Evolutionary conservation across 2,888 invertebrate species (phyloP).

Genomic region (Apodemia zela): DNA sequence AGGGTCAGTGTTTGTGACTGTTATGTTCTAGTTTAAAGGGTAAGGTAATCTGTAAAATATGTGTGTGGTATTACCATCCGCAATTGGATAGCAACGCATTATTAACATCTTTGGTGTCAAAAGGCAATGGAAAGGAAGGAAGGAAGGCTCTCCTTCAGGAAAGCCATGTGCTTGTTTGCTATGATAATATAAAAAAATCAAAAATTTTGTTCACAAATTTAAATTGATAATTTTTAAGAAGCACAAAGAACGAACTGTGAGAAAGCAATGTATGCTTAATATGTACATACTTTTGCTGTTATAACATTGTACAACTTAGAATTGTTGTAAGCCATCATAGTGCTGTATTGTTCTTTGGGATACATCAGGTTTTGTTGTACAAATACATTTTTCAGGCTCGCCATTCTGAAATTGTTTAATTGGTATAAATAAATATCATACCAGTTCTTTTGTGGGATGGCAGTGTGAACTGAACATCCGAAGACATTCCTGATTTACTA

Average conservation of each 20-base stretch:
- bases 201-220: background rate
- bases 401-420: conserved; percentile 48
- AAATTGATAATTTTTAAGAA: background rate
- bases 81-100: too few species aligned
- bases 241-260: background rate
- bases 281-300: conserved; percentile 86
- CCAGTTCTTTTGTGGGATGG: too few species aligned
- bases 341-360: conserved; percentile 84
- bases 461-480: too few species aligned
- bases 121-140: too few species aligned
- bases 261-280: conserved; percentile 35
- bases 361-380: conserved; percentile 84
- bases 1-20: too few species aligned
- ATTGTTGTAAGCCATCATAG: conserved; percentile 94
- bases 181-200: background rate
- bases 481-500: too few species aligned
- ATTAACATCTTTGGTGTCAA: too few species aligned
- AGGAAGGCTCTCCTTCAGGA: too few species aligned
- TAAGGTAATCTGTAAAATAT: too few species aligned
- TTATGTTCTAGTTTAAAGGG: too few species aligned
- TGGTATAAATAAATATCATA: background rate
- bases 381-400: conserved; percentile 74
- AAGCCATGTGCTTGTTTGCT: too few species aligned
- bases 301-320: conserved; percentile 94
- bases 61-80: too few species aligned